Percentiles rank a stretch among this genome's conserved stretches.
These are phyloP conservation scores for Heliopora coerulea DNA, from an alignment of 92 coral and sea anemone species.

Conservation along the genomic window DNA sequence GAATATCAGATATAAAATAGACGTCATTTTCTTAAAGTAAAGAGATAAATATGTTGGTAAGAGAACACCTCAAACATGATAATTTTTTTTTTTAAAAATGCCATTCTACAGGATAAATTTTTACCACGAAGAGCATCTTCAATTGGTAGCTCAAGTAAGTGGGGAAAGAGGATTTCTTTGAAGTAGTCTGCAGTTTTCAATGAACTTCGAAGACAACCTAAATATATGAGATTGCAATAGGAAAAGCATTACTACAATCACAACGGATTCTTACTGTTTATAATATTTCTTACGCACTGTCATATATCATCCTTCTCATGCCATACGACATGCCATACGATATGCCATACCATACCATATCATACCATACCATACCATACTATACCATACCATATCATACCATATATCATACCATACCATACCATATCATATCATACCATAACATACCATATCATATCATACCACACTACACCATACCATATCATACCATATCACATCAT, in stretches of 20 bases:
- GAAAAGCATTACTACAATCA: no score
- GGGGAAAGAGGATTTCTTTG: constrained; percentile 26
- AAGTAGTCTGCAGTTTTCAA: constrained; percentile 21
- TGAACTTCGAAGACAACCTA: constrained; percentile 30
- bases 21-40: not conserved
- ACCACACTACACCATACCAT: constrained; percentile 6
- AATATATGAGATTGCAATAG: not conserved
- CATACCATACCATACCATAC: no score
- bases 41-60: not conserved
- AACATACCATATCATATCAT: not conserved
- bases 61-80: not conserved
- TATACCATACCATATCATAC: not conserved
- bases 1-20: constrained; percentile 23
- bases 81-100: not conserved
- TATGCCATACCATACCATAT: no score
- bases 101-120: not conserved
- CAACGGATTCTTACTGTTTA: no score
- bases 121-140: constrained; percentile 3
- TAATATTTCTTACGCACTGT: no score
- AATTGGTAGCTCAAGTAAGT: constrained; percentile 2
- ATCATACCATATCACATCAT: not conserved
- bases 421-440: not conserved
- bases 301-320: no score
- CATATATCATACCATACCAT: not conserved
- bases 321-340: no score